Base-by-base conservation (phyloP, 1,140 invertebrate species). In the Achatina immaculata region DNA sequence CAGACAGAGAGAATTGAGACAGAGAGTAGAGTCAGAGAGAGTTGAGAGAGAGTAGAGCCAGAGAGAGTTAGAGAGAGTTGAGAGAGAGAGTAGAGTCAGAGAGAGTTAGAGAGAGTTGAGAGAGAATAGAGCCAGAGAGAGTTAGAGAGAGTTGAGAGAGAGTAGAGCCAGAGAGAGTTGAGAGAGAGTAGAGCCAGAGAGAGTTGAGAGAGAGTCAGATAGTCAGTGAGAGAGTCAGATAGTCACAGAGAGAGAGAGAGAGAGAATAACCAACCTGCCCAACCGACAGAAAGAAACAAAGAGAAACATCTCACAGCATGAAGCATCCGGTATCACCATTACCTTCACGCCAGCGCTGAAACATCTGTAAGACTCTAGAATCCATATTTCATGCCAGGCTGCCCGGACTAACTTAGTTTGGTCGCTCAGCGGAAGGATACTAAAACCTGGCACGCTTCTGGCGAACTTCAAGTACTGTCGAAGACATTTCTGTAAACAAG, bases 371-470 rank as follows among this genome's bases (percentile, higher is more conserved):
- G 58, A 2, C 16, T 62, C 58, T 28, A 62, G 16, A 34, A 62
- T 1, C 58, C 58, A 62, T 6, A 62, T 34, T 19, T 62, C 58
- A 4, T 9, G 58, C 58, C 58, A 62, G 16, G 58, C 58, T 28
- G 58, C 58, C 16, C 58, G 28, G 2, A 62, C 58, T 4, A 62
- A 16, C 6, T 28, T 62, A 11, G 58, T 62, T 62, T 62, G 58
- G n/a, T 62, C 58, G 58, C 16, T 62, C 16, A 62, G 6, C 1
- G 58, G 16, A 34, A 62, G n/a, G 4, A 62, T 62, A 16, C 31
- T 62, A 62, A 62, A 62, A 31, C 58, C 58, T 31, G 58, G 58
- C 58, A 62, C 58, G 11, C n/a, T 62, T 16, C 31, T 62, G 58
- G 58, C 58, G 28, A 62, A 62, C 4, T 16, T 62, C 7, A 62